A percentile compares a stretch with the other conserved stretches of the same genome.
phyloP scores from a whole-genome alignment of 2,888 invertebrate genomes.

The Cremastinae sp. region DNA sequence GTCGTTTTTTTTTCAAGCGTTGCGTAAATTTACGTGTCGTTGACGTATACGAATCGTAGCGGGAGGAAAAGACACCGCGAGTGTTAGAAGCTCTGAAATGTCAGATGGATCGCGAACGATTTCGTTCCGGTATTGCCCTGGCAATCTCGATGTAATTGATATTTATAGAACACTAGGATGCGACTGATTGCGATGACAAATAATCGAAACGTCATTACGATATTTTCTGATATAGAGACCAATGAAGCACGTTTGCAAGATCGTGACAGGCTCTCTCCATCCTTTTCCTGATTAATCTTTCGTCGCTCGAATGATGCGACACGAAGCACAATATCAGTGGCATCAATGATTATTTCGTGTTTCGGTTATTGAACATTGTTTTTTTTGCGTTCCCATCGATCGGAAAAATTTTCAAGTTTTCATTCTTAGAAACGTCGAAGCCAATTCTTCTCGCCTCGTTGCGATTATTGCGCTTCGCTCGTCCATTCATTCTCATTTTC shows the following conservation, averaged over 20 bases:
- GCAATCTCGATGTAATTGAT: constrained; percentile 23
- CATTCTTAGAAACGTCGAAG: too few species aligned
- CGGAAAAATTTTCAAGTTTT: too few species aligned
- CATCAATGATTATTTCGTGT: too few species aligned
- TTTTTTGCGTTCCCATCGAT: too few species aligned
- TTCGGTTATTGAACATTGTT: too few species aligned
- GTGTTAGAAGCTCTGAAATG: constrained; percentile 18
- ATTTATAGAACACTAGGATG: constrained; percentile 10
- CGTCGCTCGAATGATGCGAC: too few species aligned
- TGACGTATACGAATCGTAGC: neutral
- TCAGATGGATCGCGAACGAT: constrained; percentile 49
- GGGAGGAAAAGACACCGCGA: constrained; percentile 21
- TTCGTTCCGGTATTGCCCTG: constrained; percentile 51
- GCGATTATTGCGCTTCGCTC: neutral
- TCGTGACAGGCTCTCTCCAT: too few species aligned
- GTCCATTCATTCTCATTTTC: neutral
- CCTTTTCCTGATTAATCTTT: too few species aligned
- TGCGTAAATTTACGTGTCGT: constrained; percentile 9
- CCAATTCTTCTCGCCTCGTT: neutral
- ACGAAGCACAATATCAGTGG: too few species aligned
- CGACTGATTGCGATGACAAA: constrained; percentile 15
- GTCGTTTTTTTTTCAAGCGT: constrained; percentile 47
- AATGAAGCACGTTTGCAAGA: neutral
- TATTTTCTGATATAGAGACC: neutral
- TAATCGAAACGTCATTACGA: constrained; percentile 3